A percentile compares a stretch with the other conserved stretches of the same genome.
phyloP scores from a whole-genome alignment of 2,888 invertebrate species.

The Dromius quadrimaculatus region DNA sequence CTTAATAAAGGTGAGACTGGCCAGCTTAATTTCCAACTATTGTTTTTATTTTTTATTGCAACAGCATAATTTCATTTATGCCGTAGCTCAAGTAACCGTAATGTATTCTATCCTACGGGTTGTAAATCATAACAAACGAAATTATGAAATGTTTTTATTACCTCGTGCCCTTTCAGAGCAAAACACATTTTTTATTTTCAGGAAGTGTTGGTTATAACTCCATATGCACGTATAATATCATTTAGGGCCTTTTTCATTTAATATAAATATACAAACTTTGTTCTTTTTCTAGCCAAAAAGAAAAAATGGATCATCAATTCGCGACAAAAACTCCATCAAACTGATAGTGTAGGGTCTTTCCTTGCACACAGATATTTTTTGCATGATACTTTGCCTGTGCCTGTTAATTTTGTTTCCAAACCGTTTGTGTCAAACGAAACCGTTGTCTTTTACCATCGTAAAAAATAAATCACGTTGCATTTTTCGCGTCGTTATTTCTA shows the following conservation, averaged over 20 bases:
- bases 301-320: constrained; percentile 24
- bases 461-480: constrained; percentile 50
- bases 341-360: neutral
- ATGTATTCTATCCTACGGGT: no score
- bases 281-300: neutral
- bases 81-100: no score
- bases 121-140: no score
- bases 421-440: constrained; percentile 48
- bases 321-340: constrained; percentile 2
- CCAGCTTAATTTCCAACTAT: no score
- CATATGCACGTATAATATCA: constrained; percentile 11
- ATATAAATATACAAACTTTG: constrained; percentile 10
- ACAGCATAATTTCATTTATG: no score
- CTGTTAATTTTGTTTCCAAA: constrained; percentile 46
- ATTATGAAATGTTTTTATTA: no score
- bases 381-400: neutral
- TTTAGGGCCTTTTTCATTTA: constrained; percentile 8
- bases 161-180: no score
- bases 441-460: constrained; percentile 40
- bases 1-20: no score
- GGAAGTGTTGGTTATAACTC: no score
- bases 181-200: no score
- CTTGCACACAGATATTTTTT: neutral
- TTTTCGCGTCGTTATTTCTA: constrained; percentile 46
- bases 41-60: no score